phyloP scores from a whole-genome alignment of 2,113 vertebrate species.

The Hemicordylus capensis region DNA sequence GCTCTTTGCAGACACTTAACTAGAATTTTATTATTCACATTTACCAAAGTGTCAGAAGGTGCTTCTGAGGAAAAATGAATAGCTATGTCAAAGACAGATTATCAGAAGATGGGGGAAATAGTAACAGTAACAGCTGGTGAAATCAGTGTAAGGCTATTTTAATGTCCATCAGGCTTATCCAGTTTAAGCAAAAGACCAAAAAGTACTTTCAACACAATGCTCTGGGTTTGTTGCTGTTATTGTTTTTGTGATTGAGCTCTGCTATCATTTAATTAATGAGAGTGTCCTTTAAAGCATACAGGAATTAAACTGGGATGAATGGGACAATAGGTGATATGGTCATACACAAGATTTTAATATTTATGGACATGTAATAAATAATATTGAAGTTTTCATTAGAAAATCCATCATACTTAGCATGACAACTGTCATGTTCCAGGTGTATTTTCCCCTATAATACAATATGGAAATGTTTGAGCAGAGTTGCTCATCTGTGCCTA shows the following conservation, averaged over 20 bases:
- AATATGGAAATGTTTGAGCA: background rate
- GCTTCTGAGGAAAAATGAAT: slow-evolving; percentile 24
- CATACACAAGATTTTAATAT: slow-evolving; percentile 1
- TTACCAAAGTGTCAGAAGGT: slow-evolving; percentile 40
- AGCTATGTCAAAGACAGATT: slow-evolving; percentile 8
- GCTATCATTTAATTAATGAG: background rate
- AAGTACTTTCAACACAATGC: rapidly evolving
- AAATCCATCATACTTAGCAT: background rate
- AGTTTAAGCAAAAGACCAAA: background rate
- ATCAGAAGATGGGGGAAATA: background rate
- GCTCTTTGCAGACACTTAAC: slow-evolving; percentile 27
- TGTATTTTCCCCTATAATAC: background rate
- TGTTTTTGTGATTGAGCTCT: background rate
- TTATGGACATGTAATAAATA: background rate
- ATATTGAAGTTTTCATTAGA: background rate
- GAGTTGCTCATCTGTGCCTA: background rate
- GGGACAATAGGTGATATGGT: background rate
- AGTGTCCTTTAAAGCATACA: background rate
- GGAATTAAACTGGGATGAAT: background rate
- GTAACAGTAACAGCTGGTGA: background rate
- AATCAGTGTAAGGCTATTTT: background rate
- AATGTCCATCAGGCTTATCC: background rate
- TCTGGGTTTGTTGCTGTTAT: rapidly evolving
- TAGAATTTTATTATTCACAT: slow-evolving; percentile 22
- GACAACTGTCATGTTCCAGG: background rate